These are phyloP conservation scores for Phalacrocorax pelagicus DNA, from an alignment of 2,113 vertebrate species.

Conservation along the genomic window DNA sequence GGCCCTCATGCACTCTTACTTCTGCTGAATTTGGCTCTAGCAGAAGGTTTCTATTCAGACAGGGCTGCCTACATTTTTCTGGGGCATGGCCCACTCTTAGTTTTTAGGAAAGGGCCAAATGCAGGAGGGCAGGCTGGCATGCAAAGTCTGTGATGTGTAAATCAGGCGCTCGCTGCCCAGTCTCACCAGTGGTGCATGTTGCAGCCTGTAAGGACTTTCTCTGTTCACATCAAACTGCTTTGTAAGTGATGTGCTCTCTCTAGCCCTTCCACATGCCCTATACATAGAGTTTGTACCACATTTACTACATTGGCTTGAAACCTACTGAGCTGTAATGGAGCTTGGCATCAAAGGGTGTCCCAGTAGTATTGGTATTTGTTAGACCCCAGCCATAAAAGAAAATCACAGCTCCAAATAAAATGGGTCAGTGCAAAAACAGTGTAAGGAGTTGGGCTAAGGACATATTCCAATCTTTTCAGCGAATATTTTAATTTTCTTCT, in stretches of 20 bases:
- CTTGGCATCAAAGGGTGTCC: background rate
- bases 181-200: background rate
- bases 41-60: background rate
- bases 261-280: background rate
- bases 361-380: background rate
- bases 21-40: background rate
- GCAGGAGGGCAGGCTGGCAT: background rate
- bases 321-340: background rate
- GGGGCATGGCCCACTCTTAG: background rate
- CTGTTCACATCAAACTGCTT: background rate
- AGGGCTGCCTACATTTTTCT: background rate
- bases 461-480: background rate
- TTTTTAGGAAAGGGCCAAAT: background rate
- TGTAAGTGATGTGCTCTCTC: background rate
- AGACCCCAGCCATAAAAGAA: background rate
- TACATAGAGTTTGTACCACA: background rate
- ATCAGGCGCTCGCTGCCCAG: fast-evolving
- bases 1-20: background rate
- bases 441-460: background rate
- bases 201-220: background rate
- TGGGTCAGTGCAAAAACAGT: background rate
- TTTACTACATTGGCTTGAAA: background rate
- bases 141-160: background rate
- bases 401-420: background rate
- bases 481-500: background rate